These are phyloP conservation scores for Melikaiella ostensackeni DNA, from an alignment of 2,888 invertebrate species.

Conservation along the genomic window DNA sequence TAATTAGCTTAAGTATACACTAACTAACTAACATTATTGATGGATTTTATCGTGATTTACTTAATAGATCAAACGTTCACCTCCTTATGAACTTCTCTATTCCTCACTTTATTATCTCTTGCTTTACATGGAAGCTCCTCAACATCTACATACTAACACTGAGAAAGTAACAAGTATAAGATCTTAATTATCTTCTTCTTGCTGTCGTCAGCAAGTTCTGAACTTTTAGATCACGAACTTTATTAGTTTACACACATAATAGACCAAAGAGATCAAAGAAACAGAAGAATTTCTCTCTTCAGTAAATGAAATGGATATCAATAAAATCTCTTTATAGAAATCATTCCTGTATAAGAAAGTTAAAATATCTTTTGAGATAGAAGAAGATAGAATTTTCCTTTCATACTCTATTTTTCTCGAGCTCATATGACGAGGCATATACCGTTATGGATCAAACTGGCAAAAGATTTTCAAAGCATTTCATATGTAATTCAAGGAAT, in stretches of 20 bases:
- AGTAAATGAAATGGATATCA: too few species aligned
- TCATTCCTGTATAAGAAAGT: too few species aligned
- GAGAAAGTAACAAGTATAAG: constrained; percentile 55
- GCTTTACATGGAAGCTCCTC: background rate
- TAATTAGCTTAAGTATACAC: background rate
- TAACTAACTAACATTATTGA: background rate
- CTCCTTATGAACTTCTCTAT: constrained; percentile 8
- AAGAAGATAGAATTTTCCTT: background rate
- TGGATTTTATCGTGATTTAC: constrained; percentile 1
- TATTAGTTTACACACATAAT: background rate
- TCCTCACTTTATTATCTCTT: constrained; percentile 1
- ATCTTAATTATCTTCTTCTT: constrained; percentile 47
- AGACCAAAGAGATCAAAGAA: background rate
- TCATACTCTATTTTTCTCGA: background rate
- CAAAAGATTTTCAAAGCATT: background rate
- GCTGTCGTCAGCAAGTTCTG: constrained; percentile 1
- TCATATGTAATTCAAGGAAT: too few species aligned
- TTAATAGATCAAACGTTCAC: background rate
- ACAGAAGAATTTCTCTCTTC: background rate
- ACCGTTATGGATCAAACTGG: background rate
- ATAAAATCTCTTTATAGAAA: too few species aligned
- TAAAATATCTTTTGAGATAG: too few species aligned
- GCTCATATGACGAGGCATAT: background rate
- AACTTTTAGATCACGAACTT: background rate
- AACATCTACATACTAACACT: constrained; percentile 47